Conservation (phyloP, 2,113 vertebrate genomes). For the Nasalis larvatus region DNA sequence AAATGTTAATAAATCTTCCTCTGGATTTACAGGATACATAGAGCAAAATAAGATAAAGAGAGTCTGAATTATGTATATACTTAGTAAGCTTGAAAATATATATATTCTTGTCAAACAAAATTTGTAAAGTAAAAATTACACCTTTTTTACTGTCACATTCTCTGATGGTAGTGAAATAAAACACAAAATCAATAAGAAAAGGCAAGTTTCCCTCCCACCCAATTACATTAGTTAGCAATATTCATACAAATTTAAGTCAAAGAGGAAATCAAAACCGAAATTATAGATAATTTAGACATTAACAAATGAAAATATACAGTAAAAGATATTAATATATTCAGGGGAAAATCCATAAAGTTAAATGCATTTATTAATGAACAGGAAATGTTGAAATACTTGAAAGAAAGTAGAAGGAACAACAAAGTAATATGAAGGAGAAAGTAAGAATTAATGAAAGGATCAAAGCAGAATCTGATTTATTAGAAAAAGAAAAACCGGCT, state of each 20-base stretch:
- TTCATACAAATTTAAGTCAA: background rate
- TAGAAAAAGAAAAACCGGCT: background rate
- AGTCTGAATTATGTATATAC: background rate
- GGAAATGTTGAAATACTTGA: background rate
- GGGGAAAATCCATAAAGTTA: background rate
- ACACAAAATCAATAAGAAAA: background rate
- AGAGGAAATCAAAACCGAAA: background rate
- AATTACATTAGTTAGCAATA: conserved; percentile 14
- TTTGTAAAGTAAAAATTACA: conserved; percentile 12
- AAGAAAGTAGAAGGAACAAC: background rate
- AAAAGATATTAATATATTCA: background rate
- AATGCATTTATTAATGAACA: background rate
- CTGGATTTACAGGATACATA: background rate
- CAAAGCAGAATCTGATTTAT: background rate
- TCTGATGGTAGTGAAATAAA: background rate
- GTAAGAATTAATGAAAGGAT: background rate
- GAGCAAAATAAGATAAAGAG: background rate
- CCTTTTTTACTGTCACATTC: background rate
- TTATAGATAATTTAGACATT: background rate
- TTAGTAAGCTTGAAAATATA: background rate
- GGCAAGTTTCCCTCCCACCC: background rate
- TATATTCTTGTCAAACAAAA: background rate
- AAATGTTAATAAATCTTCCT: background rate
- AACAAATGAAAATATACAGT: conserved; percentile 10
- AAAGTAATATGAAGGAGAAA: background rate